Evolutionary conservation across 2,888 invertebrate species (phyloP), one percentile per base, ranked within the genome.

Genomic region (Laothoe populi): DNA sequence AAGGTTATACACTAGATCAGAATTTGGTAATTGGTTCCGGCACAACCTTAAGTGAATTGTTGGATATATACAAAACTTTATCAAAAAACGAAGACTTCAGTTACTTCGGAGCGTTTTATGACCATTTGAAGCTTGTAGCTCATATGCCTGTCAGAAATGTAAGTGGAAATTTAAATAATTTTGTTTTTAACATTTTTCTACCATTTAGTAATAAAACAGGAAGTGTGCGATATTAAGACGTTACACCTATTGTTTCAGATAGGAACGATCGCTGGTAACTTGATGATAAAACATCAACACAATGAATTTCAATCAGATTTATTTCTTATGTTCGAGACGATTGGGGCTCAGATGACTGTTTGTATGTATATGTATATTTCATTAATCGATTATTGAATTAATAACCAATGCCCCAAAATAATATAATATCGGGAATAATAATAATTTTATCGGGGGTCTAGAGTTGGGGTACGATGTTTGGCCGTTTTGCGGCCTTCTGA

Each of bases 71-170:
- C 48, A 68, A 81, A n/a, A 72, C 71, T 10, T 63, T 84, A 4
- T 72, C 85, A 0, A 46, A 68, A n/a, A 66, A 66, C 11, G 76
- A 82, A 0, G 88, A 93, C 19, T 96, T 95, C 75, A 80, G 83
- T 3, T 95, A 96, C 81, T 83, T 95, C 57, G 79, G 82, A 1
- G 87, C 90, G 57, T 77, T 96, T 64, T 93, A 92, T 19, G 85
- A 94, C 40, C 96, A 96, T 75, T 83, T 96, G 21, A 92, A 94
- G 70, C 77, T 95, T 63, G 94, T 96, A 2, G 96, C 96, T 1
- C 95, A 95, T 79, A 93, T 95, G 48, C 94, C 96, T 24, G 94
- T 96, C 0, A 89, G 96, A 82, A 96, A 96, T 85, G 95, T 95
- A 83, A 90, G 94, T 73, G 16, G n/a, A n/a, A n/a, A n/a, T n/a